Conservation (phyloP, 1,140 invertebrate genomes). For the Eurosta solidaginis region DNA sequence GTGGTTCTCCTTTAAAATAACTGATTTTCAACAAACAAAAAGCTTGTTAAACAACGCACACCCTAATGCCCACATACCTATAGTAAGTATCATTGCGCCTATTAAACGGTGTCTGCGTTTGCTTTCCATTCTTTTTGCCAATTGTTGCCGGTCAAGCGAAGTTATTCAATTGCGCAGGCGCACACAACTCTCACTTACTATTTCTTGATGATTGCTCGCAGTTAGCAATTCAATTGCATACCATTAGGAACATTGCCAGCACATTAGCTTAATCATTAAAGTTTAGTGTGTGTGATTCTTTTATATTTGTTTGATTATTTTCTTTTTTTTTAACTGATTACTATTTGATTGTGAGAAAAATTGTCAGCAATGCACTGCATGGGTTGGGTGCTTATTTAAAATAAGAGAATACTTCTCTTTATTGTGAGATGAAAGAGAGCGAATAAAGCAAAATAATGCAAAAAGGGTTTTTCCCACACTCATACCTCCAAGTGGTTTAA, state of each 20-base stretch:
- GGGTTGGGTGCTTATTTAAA: too few species aligned
- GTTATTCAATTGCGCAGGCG: not conserved
- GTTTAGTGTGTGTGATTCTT: too few species aligned
- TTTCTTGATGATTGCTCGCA: constrained; percentile 49
- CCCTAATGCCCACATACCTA: too few species aligned
- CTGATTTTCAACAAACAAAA: too few species aligned
- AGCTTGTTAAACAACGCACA: too few species aligned
- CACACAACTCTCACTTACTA: constrained; percentile 42
- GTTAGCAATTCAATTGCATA: constrained; percentile 58
- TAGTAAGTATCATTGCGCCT: not conserved
- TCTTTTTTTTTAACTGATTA: not conserved
- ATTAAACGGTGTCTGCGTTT: not conserved
- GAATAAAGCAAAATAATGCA: too few species aligned
- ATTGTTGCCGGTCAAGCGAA: not conserved
- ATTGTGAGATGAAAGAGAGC: too few species aligned
- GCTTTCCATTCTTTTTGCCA: not conserved
- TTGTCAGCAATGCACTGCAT: too few species aligned
- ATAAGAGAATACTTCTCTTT: too few species aligned
- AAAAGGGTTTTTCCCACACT: too few species aligned
- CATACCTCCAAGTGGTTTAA: too few species aligned
- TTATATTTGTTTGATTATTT: not conserved
- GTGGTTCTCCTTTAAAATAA: too few species aligned
- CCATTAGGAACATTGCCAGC: constrained; percentile 53
- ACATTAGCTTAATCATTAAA: not conserved
- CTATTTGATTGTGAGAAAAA: not conserved